These are phyloP conservation scores for Drosophila tanythrix DNA, from an alignment of 2,888 invertebrate species.

Conservation along the genomic window DNA sequence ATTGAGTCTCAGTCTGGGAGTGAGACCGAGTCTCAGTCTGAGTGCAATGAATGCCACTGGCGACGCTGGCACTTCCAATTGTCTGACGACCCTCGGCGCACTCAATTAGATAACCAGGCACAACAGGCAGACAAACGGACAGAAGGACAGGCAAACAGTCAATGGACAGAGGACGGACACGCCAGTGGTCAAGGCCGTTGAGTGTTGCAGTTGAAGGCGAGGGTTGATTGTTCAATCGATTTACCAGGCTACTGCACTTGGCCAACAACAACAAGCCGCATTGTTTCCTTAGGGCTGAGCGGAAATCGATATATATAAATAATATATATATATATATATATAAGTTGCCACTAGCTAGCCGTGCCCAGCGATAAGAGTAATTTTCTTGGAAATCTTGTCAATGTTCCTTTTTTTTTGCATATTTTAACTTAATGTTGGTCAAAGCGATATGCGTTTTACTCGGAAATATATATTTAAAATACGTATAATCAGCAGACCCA, in stretches of 20 bases:
- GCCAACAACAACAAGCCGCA: slow-evolving; percentile 1
- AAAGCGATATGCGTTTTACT: background rate
- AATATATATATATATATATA: background rate
- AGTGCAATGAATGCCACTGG: slow-evolving; percentile 63
- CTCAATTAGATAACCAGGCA: slow-evolving; percentile 55
- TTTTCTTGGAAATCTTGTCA: slow-evolving; percentile 3
- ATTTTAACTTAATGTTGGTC: background rate
- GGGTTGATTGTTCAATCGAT: slow-evolving; percentile 27
- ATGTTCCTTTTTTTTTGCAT: background rate
- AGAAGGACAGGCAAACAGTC: background rate
- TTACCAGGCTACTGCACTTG: slow-evolving; percentile 35
- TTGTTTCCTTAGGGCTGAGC: slow-evolving; percentile 21
- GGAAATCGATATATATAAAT: slow-evolving; percentile 20
- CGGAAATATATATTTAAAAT: background rate
- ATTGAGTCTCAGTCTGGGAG: slow-evolving; percentile 57
- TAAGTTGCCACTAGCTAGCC: background rate
- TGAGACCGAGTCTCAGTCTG: slow-evolving; percentile 44
- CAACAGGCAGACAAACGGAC: slow-evolving; percentile 8
- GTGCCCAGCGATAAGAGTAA: slow-evolving; percentile 6
- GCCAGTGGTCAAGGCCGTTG: slow-evolving; percentile 46
- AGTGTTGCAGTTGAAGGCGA: background rate
- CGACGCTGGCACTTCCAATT: slow-evolving; percentile 69
- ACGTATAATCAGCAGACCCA: background rate
- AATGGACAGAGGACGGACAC: background rate
- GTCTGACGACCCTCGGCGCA: slow-evolving; percentile 48